Percentiles rank a stretch among this genome's conserved stretches.
Evolutionary conservation across 2,797 vertebrate genomes (phyloP).

Genomic region (Adelosebastes latens): DNA sequence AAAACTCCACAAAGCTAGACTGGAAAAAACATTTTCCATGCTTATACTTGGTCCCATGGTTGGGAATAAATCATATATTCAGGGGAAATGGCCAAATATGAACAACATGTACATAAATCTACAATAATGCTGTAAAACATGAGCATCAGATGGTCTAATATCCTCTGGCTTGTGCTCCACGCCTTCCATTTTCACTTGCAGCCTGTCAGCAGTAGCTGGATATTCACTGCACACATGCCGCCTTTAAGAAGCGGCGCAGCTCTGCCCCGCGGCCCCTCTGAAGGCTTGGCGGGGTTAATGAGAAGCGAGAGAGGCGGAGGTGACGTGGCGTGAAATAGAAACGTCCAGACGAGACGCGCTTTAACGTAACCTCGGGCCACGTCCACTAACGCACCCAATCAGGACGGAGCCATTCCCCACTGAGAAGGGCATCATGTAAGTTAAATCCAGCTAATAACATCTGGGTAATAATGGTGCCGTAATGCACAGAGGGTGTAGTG

Average conservation of each 20-base stretch:
- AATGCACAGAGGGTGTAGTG: slow-evolving; percentile 26
- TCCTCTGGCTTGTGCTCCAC: not conserved
- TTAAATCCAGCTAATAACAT: slow-evolving; percentile 57
- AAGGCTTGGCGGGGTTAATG: slow-evolving; percentile 68
- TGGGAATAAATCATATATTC: not conserved
- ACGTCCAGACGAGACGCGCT: slow-evolving; percentile 50
- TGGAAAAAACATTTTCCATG: too few relatives aligned
- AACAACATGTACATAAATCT: not conserved
- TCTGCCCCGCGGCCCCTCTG: slow-evolving; percentile 23
- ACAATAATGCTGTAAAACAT: not conserved
- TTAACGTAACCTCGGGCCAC: slow-evolving; percentile 52
- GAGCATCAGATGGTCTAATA: not conserved
- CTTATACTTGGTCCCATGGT: not conserved
- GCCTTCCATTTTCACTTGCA: slow-evolving; percentile 29
- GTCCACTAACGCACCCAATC: slow-evolving; percentile 26
- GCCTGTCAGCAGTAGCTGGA: slow-evolving; percentile 34
- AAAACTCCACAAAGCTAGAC: too few relatives aligned
- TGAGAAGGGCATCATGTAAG: slow-evolving; percentile 45
- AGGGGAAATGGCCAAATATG: not conserved
- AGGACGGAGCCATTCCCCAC: slow-evolving; percentile 32
- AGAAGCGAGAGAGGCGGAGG: slow-evolving; percentile 63
- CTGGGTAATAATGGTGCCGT: slow-evolving; percentile 21
- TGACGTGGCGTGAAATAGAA: slow-evolving; percentile 73
- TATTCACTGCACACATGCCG: not conserved
- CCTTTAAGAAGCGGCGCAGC: slow-evolving; percentile 17